Evolutionary conservation across 2,888 invertebrate species (phyloP).

Genomic region (Tetragnatha montana): DNA sequence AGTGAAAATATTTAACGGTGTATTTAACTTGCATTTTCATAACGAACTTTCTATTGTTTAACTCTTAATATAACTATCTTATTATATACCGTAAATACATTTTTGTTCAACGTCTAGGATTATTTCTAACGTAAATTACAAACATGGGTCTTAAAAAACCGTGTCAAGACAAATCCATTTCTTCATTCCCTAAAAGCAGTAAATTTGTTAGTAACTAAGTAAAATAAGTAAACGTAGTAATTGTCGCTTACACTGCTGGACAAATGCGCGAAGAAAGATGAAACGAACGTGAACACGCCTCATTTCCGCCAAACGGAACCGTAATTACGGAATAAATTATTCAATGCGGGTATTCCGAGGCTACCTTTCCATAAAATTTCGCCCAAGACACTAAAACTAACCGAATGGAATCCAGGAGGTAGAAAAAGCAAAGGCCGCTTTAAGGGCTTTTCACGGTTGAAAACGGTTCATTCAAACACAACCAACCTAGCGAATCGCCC

Average conservation of each 20-base stretch:
- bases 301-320: conserved; percentile 24
- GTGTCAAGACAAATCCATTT: too few species aligned
- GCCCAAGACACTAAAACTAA: conserved; percentile 18
- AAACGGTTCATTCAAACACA: conserved; percentile 11
- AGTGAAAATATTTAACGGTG: too few species aligned
- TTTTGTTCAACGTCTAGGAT: too few species aligned
- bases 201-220: too few species aligned
- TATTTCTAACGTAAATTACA: too few species aligned
- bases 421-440: conserved; percentile 9
- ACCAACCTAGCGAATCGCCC: conserved; percentile 30
- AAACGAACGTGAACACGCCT: conserved; percentile 10
- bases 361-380: conserved; percentile 3
- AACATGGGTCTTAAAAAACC: too few species aligned
- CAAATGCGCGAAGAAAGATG: conserved; percentile 12
- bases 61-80: too few species aligned
- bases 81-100: too few species aligned
- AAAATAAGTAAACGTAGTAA: too few species aligned
- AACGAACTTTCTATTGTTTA: too few species aligned
- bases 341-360: conserved; percentile 1
- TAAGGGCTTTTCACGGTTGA: conserved; percentile 33
- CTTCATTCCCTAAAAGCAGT: too few species aligned
- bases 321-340: conserved; percentile 43
- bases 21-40: too few species aligned
- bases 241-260: background rate
- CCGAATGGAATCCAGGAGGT: background rate